These are phyloP conservation scores for Crioceris asparagi DNA, from an alignment of 2,888 invertebrate genomes.

Conservation along the genomic window DNA sequence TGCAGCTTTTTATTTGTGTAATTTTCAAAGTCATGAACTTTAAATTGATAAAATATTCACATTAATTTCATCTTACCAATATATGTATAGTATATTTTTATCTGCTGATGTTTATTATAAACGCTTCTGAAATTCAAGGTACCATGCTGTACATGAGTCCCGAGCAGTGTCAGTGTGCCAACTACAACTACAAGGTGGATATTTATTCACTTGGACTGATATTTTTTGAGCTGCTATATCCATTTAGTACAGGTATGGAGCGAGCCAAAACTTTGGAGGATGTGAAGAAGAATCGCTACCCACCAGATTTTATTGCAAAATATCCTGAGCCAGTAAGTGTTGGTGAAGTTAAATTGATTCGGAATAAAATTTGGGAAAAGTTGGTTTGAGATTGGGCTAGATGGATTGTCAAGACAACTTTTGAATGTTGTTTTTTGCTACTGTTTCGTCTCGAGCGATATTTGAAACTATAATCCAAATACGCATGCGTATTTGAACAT, in stretches of 20 bases:
- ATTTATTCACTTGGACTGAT: slow-evolving; percentile 92
- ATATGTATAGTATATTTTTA: not conserved
- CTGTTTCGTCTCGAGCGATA: no score
- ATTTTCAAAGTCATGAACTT: no score
- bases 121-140: slow-evolving; percentile 41
- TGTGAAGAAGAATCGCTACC: slow-evolving; percentile 58
- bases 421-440: no score
- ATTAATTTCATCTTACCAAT: no score
- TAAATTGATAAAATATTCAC: no score
- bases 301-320: slow-evolving; percentile 50
- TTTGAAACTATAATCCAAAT: no score
- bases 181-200: slow-evolving; percentile 86
- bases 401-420: no score
- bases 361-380: no score
- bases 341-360: no score
- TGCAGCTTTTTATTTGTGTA: no score
- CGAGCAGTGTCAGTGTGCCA: slow-evolving; percentile 68
- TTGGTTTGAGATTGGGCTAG: no score
- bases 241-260: slow-evolving; percentile 88
- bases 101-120: not conserved
- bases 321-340: slow-evolving; percentile 59
- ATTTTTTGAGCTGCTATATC: slow-evolving; percentile 82
- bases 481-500: no score
- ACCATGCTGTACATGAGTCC: slow-evolving; percentile 98
- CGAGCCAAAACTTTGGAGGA: slow-evolving; percentile 56